A percentile compares a stretch with the other conserved stretches of the same genome.
Evolutionary conservation across 2,797 vertebrate genomes (phyloP).

Genomic region (Myripristis jacobus): DNA sequence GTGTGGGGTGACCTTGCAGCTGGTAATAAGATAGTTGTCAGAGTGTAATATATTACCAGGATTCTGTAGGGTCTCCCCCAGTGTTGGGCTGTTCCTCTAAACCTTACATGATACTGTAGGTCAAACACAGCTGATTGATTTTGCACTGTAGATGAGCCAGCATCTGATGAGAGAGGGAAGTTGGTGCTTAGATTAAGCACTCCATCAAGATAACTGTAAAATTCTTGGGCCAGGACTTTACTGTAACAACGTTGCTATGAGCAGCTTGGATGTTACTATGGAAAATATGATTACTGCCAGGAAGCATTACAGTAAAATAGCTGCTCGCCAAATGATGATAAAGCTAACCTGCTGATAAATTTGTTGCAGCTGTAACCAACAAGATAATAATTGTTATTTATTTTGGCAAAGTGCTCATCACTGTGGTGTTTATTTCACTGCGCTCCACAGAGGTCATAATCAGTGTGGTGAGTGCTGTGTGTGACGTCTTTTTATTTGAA

Average conservation of each 20-base stretch:
- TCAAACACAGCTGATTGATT: slow-evolving; percentile 19
- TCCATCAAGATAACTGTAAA: slow-evolving; percentile 27
- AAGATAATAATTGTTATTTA: no score
- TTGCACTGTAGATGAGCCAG: slow-evolving; percentile 8
- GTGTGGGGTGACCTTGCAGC: slow-evolving; percentile 67
- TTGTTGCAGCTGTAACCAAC: not conserved
- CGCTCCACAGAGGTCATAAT: no score
- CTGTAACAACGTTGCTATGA: slow-evolving; percentile 8
- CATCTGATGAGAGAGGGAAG: slow-evolving; percentile 11
- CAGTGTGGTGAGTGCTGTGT: no score
- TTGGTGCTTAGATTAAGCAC: slow-evolving; percentile 21
- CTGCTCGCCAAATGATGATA: slow-evolving; percentile 17
- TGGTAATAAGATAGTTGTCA: slow-evolving; percentile 42
- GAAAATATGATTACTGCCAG: slow-evolving; percentile 22
- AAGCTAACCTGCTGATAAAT: slow-evolving; percentile 14
- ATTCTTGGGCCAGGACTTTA: slow-evolving; percentile 8
- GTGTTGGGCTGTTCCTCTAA: slow-evolving; percentile 24
- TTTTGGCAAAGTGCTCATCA: no score
- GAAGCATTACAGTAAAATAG: slow-evolving; percentile 17
- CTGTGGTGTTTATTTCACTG: no score
- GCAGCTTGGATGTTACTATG: slow-evolving; percentile 9
- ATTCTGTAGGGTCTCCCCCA: slow-evolving; percentile 10
- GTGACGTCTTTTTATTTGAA: not conserved
- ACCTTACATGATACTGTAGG: slow-evolving; percentile 21
- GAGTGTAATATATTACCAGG: slow-evolving; percentile 29